phyloP scores from a whole-genome alignment of 2,888 invertebrate genomes.

The Pseudolycoriella hygida region DNA sequence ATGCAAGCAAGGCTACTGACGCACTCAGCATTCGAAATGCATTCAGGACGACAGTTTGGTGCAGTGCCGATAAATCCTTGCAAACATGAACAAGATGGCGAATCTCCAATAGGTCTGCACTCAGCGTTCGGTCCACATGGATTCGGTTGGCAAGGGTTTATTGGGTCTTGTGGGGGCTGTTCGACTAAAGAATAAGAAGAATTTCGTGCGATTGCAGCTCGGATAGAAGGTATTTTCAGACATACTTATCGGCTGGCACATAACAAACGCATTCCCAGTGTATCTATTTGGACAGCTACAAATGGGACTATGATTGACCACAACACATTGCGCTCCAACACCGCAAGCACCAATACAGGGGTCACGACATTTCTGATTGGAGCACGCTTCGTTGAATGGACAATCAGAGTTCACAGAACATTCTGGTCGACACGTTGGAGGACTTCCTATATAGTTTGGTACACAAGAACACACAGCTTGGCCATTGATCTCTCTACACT shows the following conservation, averaged over 20 bases:
- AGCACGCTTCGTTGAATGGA: constrained; percentile 47
- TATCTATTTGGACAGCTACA: constrained; percentile 36
- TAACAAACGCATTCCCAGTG: constrained; percentile 41
- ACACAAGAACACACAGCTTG: constrained; percentile 42
- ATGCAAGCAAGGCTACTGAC: constrained; percentile 46
- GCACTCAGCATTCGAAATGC: constrained; percentile 59
- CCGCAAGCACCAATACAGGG: constrained; percentile 66
- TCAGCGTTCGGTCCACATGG: constrained; percentile 37
- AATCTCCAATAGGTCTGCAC: constrained; percentile 36
- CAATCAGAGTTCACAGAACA: constrained; percentile 61
- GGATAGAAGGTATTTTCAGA: too few species aligned
- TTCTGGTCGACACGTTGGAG: constrained; percentile 62
- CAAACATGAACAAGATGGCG: constrained; percentile 58
- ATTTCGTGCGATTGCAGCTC: too few species aligned
- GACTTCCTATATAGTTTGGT: constrained; percentile 44
- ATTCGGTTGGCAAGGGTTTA: constrained; percentile 31
- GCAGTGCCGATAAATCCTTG: constrained; percentile 47
- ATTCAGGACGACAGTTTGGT: constrained; percentile 55
- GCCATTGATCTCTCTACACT: constrained; percentile 47
- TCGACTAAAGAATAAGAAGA: constrained; percentile 20
- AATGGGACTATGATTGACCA: constrained; percentile 49
- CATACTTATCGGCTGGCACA: constrained; percentile 24
- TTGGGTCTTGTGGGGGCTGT: constrained; percentile 15
- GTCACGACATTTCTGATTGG: constrained; percentile 51
- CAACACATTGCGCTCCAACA: constrained; percentile 44